Conservation (phyloP, 2,113 vertebrate species). For the Leptocoma aspasia region DNA sequence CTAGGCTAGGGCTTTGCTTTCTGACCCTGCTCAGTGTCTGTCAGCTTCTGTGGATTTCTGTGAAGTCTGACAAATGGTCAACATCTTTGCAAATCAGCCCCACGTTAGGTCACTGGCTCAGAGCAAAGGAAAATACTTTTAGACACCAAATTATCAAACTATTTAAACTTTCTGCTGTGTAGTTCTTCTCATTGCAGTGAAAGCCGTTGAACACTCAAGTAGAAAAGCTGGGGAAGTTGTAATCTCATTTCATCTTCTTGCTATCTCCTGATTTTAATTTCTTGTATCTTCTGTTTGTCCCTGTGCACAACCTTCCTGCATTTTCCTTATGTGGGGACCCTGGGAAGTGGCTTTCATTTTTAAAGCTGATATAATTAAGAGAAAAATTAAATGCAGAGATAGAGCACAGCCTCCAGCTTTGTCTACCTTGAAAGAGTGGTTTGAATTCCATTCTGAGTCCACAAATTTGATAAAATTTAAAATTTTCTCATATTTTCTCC, state of each 20-base stretch:
- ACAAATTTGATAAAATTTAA: background rate
- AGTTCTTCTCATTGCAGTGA: background rate
- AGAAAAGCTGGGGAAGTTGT: background rate
- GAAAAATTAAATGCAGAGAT: background rate
- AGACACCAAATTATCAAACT: background rate
- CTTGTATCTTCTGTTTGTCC: background rate
- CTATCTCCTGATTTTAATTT: background rate
- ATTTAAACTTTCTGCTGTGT: background rate
- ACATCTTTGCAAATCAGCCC: background rate
- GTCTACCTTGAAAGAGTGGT: background rate
- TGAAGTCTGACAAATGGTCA: background rate
- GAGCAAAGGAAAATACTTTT: background rate
- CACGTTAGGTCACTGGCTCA: background rate
- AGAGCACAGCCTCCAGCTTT: background rate
- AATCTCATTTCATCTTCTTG: background rate
- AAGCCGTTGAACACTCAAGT: background rate
- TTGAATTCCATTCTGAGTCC: background rate
- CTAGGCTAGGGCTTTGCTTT: background rate
- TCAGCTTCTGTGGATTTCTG: background rate
- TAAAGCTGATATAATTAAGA: background rate
- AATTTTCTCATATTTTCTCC: background rate
- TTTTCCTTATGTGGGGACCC: background rate
- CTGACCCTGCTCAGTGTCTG: background rate
- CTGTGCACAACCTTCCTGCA: background rate
- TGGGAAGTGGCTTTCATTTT: background rate